Base-by-base conservation (phyloP, 2,797 vertebrate genomes). In the Pipistrellus nathusii region DNA sequence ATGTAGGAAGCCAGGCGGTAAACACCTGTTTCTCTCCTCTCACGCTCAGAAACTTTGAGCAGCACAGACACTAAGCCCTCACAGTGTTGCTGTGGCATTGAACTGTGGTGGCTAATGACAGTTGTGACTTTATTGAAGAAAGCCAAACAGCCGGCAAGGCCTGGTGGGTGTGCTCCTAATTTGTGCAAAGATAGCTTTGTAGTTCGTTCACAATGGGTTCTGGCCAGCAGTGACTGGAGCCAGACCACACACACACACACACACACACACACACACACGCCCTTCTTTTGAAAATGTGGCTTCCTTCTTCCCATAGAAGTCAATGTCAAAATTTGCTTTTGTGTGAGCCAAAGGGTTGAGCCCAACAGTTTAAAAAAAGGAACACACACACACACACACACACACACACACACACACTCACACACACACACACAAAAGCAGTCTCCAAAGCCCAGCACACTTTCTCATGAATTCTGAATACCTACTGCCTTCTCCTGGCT, bases 281-380 rank as follows among this genome's bases (percentile, higher is more conserved):
- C 20, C 20, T 88, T 88, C 89, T 72, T n/a, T 92, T 95, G 73
- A 92, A 88, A 96, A 92, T 10, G 10, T 59, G 89, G 25, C 72
- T 93, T 89, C 78, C 72, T 93, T 84, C 59, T 89, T 77, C 25
- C 77, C 35, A 82, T n/a, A 92, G 89, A 92, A 95, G 88, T 88
- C 90, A 93, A 53, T 73, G 83, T 88, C 82, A 91, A 95, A 80
- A 85, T 95, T 80, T 94, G 86, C 86, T 96, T 96, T 94, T 88
- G 71, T 92, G 30, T 64, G 51, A 72, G 38, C 71, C 73, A 76
- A 94, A 93, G 55, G 18, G 41, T 88, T 76, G 80, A 90, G 18
- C 21, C 71, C 62, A 88, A 71, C 41, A 71, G 11, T 92, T 87
- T 9, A 5, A 15, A 57, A 94, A 81, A 83, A 72, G 38, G 25